Evolutionary conservation across 2,113 vertebrate genomes (phyloP).

Genomic region (Austrofundulus limnaeus): DNA sequence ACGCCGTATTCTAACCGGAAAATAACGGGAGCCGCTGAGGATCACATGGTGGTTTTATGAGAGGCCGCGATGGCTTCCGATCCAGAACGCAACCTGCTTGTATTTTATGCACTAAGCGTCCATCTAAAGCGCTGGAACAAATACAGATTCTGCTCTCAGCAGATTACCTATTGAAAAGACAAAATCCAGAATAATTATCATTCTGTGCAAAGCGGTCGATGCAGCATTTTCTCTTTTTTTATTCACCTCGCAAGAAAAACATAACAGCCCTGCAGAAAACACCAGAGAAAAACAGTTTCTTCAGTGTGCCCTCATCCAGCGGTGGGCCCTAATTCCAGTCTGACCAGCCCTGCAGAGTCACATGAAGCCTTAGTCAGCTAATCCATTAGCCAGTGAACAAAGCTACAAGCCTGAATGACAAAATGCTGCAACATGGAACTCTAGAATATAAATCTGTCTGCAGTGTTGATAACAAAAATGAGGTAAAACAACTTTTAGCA

Average conservation of each 20-base stretch:
- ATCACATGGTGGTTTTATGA: constrained; percentile 90
- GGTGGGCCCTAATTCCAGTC: constrained; percentile 62
- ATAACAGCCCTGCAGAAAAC: no score
- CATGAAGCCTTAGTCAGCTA: constrained; percentile 75
- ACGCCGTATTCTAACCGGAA: no score
- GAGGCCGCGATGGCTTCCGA: constrained; percentile 90
- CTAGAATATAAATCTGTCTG: no score
- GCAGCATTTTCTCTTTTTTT: no score
- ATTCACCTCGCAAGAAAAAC: no score
- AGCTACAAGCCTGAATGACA: no score
- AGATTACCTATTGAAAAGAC: no score
- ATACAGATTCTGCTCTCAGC: not conserved
- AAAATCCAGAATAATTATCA: not conserved
- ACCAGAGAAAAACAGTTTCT: no score
- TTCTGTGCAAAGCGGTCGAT: no score
- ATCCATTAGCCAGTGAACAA: constrained; percentile 64
- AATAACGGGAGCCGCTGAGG: constrained; percentile 89
- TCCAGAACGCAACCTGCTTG: constrained; percentile 77
- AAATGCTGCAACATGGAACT: no score
- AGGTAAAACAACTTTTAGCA: no score
- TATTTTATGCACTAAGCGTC: constrained; percentile 78
- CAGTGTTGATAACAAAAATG: no score
- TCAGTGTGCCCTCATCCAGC: constrained; percentile 46
- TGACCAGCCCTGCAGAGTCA: constrained; percentile 63
- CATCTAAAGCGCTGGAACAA: constrained; percentile 74